phyloP scores from a whole-genome alignment of 2,888 invertebrate species.

The Euplagia quadripunctaria region DNA sequence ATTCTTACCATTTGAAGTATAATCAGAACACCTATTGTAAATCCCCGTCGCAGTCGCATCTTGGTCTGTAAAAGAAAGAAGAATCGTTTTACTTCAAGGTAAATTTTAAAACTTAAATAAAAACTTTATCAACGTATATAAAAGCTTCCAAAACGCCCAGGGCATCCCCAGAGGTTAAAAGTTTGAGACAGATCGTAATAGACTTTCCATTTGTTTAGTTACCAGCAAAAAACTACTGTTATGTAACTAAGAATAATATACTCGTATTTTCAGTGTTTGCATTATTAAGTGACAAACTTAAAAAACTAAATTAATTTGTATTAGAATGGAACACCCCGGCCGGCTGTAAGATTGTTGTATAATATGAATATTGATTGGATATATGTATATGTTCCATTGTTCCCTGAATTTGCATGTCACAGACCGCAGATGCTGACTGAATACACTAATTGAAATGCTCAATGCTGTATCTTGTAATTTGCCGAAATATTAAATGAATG shows the following conservation, averaged over 20 bases:
- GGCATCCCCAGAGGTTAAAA: not conserved
- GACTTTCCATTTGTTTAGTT: not conserved
- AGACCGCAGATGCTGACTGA: too few species aligned
- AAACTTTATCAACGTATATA: not conserved
- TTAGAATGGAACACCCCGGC: too few species aligned
- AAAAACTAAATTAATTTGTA: too few species aligned
- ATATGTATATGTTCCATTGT: too few species aligned
- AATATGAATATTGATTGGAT: too few species aligned
- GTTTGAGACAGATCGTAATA: not conserved
- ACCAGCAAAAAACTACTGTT: not conserved
- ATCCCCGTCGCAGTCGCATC: conserved; percentile 78
- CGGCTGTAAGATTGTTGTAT: too few species aligned
- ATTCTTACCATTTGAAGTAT: conserved; percentile 81
- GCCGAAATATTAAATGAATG: too few species aligned
- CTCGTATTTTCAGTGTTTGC: too few species aligned
- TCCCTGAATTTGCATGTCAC: too few species aligned
- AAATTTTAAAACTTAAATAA: not conserved
- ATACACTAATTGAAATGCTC: too few species aligned
- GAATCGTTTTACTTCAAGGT: not conserved
- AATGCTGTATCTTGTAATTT: too few species aligned
- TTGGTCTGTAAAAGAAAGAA: conserved; percentile 75
- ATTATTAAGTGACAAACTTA: not conserved
- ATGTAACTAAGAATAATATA: too few species aligned
- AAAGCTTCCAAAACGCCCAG: not conserved
- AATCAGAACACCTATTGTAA: conserved; percentile 77